Conservation (phyloP, 2,797 vertebrate species). For the Ispidina lecontei region DNA sequence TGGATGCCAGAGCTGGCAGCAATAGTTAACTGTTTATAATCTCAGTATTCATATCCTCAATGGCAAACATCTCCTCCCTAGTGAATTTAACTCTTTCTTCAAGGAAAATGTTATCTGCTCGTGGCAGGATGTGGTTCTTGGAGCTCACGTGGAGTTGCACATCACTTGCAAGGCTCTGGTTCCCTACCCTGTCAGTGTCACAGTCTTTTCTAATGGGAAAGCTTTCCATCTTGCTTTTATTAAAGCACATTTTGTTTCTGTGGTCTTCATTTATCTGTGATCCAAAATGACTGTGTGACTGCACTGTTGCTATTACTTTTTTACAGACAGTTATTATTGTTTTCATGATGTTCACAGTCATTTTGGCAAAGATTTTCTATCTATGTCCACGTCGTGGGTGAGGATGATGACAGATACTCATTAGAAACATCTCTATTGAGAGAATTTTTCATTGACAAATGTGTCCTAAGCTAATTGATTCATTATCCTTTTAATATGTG, state of each 20-base stretch:
- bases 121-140: accelerated
- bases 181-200: not conserved
- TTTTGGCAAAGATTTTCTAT: constrained; percentile 28
- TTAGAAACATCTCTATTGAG: not conserved
- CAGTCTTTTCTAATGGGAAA: not conserved
- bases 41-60: not conserved
- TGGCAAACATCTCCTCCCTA: not conserved
- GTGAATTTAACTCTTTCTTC: not conserved
- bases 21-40: not conserved
- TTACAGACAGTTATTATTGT: not conserved
- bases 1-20: not conserved
- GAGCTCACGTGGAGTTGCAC: not conserved
- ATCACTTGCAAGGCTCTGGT: not conserved
- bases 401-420: constrained; percentile 26
- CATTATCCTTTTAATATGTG: not conserved
- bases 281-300: not conserved
- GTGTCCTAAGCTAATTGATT: not conserved
- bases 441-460: not conserved
- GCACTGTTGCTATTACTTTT: not conserved
- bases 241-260: not conserved
- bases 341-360: not conserved
- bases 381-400: not conserved
- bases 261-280: not conserved
- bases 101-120: not conserved
- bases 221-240: constrained; percentile 25